Evolutionary conservation across 35 echinoderm and acorn worm species (phyloP), one percentile per base, ranked within the genome.

Genomic region (Patiria miniata): DNA sequence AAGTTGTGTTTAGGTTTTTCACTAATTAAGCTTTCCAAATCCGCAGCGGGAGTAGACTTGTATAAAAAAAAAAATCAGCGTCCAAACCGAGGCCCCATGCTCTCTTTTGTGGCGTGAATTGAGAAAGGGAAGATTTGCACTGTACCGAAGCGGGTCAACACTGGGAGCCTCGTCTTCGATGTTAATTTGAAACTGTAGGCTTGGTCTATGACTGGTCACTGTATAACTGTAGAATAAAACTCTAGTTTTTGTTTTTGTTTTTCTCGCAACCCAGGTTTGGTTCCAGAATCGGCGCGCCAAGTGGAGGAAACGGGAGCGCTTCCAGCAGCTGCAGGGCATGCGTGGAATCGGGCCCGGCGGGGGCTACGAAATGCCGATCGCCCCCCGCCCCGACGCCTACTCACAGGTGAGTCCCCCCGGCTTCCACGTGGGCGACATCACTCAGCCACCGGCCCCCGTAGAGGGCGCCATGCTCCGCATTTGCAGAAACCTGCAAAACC

Each of bases 381-480:
- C 95, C 37, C 95, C 95, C 8, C 83, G 95, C 26, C 87, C 91
- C 15, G 95, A 97, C 50, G 91, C 84, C 14, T 97, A 97, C 77
- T 88, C 91, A 82, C 95, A 97, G 95, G 95, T 97, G 36, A 80
- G 89, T 89, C 89, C 93, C 60, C 89, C 93, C 40, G 93, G 93
- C 39, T 95, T 95, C 85, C 93, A 91, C 33, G 90, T 95, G 69
- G 93, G 93, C 53, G 93, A 95, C 86, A 39, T 87, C 52, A 76
- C 84, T 50, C 93, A 95, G 39, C 91, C 93, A 42, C 93, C 93
- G 18, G 93, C 93, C 37, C 93, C 93, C 51, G 93, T 95, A 60
- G 93, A 95, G 90, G 93, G 93, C 84, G 93, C 93, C 51, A 95
- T 95, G 93, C 86, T 95, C 47, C 89, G 93, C 39, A 95, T 95